Conservation (phyloP, 2,888 invertebrate genomes). For the Syrista parreyssii region DNA sequence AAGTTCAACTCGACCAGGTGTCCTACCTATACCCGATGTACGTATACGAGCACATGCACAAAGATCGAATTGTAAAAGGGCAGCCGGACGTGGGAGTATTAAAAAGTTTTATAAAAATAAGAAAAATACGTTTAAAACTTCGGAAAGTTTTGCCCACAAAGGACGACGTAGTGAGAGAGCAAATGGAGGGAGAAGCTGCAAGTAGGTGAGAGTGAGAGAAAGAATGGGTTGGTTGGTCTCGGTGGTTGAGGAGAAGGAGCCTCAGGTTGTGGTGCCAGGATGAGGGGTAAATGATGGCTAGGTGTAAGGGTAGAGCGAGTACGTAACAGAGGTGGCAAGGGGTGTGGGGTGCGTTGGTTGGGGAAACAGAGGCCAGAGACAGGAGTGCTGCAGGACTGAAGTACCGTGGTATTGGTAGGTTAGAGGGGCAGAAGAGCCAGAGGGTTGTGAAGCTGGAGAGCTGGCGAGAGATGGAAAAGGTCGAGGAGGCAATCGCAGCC, state of each 20-base stretch:
- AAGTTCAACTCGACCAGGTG: neutral
- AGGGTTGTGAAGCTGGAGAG: neutral
- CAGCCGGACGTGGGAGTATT: conserved; percentile 11
- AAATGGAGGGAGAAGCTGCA: neutral
- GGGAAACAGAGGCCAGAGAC: neutral
- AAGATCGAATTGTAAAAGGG: neutral
- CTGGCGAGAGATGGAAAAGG: neutral
- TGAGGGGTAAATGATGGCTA: neutral
- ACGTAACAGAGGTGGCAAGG: neutral
- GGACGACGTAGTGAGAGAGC: neutral
- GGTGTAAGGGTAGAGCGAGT: neutral
- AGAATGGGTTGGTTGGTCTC: neutral
- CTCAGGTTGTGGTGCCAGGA: neutral
- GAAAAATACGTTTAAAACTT: conserved; percentile 15
- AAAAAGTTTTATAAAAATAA: conserved; percentile 22
- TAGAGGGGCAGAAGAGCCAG: neutral
- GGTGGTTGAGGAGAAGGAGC: neutral
- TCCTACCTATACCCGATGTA: neutral
- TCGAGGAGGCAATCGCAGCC: neutral
- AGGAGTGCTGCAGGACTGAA: neutral
- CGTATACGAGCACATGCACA: neutral
- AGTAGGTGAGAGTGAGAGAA: neutral
- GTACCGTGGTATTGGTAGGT: neutral
- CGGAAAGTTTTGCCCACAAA: conserved; percentile 1
- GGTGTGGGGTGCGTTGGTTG: neutral